Base-by-base conservation (phyloP, 2,888 invertebrate species). In the Allolobophora icterica region DNA sequence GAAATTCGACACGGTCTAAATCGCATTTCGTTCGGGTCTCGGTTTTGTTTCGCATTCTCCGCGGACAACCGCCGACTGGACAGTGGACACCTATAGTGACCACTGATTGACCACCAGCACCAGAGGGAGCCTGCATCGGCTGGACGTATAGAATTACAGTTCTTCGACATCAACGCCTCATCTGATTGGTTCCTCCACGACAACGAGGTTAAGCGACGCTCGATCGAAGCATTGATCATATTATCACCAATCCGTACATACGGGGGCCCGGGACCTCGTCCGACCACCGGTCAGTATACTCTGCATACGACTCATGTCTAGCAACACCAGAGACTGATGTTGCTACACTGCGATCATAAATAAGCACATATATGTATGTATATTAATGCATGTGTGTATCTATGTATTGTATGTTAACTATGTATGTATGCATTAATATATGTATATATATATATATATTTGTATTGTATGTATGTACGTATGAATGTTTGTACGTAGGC, bases 21-120 rank as follows among this genome's bases (percentile, higher is more conserved):
- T 71, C n/a, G 71, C 71, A 71, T 71, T 71, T 71, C 71, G 71
- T 17, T 8, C 71, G 71, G n/a, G 71, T 71, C 71, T 71, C 71
- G n/a, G n/a, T 71, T 58, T 71, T 71, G 71, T 71, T 71, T 71
- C 71, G 71, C 71, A 5, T 8, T n/a, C 71, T n/a, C 71, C 13
- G 17, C 71, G n/a, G 71, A n/a, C 71, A 52, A 3, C 8, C 38
- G 5, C 24, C 71, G 1, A 8, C n/a, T 13, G 71, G 30, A n/a
- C 71, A 2, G 71, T 71, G n/a, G n/a, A 71, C 71, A 71, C 71
- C 71, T n/a, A 71, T 8, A 71, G 71, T 71, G 71, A 71, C 71
- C 71, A n/a, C 71, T n/a, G 71, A 71, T n/a, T 71, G 71, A 71
- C 71, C 71, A 71, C 71, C 71, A 71, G n/a, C 71, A 71, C 71